phyloP scores from a whole-genome alignment of 2,113 vertebrate genomes.

The Sinocyclocheilus maitianheensis region DNA sequence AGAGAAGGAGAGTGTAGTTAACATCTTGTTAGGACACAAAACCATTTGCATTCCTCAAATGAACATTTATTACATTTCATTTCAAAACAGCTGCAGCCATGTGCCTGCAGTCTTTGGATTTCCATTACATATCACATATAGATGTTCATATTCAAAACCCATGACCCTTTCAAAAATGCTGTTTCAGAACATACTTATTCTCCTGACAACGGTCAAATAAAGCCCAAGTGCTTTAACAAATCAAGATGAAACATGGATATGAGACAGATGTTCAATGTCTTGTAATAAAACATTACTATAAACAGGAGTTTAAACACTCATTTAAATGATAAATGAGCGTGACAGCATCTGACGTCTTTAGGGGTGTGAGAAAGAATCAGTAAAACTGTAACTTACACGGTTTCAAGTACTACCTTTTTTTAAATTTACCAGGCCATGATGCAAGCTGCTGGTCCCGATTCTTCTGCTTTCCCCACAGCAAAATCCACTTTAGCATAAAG shows the following conservation, averaged over 20 bases:
- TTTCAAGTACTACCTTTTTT: conserved; percentile 96
- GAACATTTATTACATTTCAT: conserved; percentile 63
- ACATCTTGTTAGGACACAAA: conserved; percentile 68
- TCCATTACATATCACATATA: conserved; percentile 49
- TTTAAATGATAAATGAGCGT: conserved; percentile 38
- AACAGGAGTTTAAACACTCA: conserved; percentile 39
- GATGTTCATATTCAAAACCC: conserved; percentile 42
- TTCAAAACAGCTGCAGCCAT: conserved; percentile 64
- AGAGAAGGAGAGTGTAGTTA: conserved; percentile 79
- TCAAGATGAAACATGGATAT: not conserved
- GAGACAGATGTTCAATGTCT: conserved; percentile 25
- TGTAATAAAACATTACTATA: conserved; percentile 17
- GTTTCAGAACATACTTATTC: conserved; percentile 36
- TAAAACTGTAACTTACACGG: conserved; percentile 75
- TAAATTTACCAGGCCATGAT: conserved; percentile 96
- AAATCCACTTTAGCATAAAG: conserved; percentile 99
- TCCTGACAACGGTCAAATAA: conserved; percentile 10
- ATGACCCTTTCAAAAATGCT: conserved; percentile 54
- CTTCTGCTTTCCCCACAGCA: conserved; percentile 94
- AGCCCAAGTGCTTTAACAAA: conserved; percentile 11
- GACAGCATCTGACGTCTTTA: conserved; percentile 8
- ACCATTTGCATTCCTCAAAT: conserved; percentile 63
- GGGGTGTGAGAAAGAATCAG: conserved; percentile 64
- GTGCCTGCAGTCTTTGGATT: conserved; percentile 63
- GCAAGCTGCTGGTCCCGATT: conserved; percentile 95